Evolutionary conservation across 2,797 vertebrate species (phyloP), one percentile per base, ranked within the genome.

Genomic region (Arnoldichthys spilopterus): DNA sequence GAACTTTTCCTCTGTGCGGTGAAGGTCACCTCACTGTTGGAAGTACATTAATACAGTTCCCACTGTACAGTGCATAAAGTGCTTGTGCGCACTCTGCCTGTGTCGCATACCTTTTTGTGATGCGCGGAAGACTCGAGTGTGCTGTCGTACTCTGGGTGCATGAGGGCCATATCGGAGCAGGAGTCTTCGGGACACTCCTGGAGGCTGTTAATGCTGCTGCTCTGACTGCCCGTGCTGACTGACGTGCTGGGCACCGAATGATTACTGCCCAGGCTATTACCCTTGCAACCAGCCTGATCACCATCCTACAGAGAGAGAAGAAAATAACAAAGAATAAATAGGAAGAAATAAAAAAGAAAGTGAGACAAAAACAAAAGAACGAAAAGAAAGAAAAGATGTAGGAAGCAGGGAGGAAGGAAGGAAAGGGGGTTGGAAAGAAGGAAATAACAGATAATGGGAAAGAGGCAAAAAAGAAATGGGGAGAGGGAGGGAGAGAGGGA

Each of bases 121-220:
- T 95, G 93, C 6, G 94, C 76, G 74, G 96, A 95, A 88, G 96
- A 96, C 88, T 96, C 95, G 80, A 95, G 86, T 61, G 94, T 94
- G 93, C 93, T 93, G 88, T 96, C 94, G 72, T 93, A 94, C 26
- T 97, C 95, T 3, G 94, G 94, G 53, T 92, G 92, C 93, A 95
- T 94, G 93, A 94, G 89, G 88, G 92, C 92, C 86, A 95, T 93
- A 73, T 98, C 97, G 0, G 95, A 90, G 92, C 95, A 96, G 94
- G 95, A 94, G 87, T 98, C 96, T 8, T 99, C 98, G 89, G 96
- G 92, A 88, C 96, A 95, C 90, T 99, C 98, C 91, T 97, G 97
- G 90, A 99, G 96, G 94, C 98, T 99, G 94, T 96, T 98, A 75
- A 98, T 94, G 62, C 98, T 99, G 95, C 98, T 99, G 94, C 95